phyloP scores from a whole-genome alignment of 2,797 vertebrate genomes.

The Falco berigora region DNA sequence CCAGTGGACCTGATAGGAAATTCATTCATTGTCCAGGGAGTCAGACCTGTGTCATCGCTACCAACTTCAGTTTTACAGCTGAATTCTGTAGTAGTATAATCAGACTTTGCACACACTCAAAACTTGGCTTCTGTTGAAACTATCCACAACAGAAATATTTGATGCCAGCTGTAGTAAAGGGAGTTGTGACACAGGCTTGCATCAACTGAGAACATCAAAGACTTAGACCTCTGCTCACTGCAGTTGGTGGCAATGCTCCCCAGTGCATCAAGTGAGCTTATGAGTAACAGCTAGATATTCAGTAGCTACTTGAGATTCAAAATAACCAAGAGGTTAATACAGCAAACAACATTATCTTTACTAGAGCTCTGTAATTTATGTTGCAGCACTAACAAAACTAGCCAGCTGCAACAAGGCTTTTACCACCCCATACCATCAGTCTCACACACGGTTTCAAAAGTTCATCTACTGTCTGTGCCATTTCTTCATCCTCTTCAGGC shows the following conservation, averaged over 20 bases:
- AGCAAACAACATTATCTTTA: neutral
- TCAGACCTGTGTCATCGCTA: neutral
- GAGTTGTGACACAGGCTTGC: neutral
- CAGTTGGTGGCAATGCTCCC: neutral
- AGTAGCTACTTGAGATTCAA: neutral
- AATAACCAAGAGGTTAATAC: neutral
- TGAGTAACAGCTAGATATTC: neutral
- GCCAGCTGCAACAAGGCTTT: too few relatives aligned
- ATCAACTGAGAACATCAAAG: neutral
- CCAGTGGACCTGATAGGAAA: neutral
- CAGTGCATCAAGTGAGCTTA: neutral
- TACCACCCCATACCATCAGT: too few relatives aligned
- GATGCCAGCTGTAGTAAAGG: neutral
- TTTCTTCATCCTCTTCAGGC: too few relatives aligned
- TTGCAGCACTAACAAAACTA: too few relatives aligned
- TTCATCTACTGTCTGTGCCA: too few relatives aligned
- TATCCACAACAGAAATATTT: neutral
- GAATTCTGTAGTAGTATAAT: neutral
- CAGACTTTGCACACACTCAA: neutral
- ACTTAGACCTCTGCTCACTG: neutral
- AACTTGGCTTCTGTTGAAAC: neutral
- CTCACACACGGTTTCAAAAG: too few relatives aligned
- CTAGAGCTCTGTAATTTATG: neutral
- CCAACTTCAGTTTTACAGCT: neutral
- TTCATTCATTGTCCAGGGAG: rapidly evolving